A percentile compares a stretch with the other conserved stretches of the same genome.
Evolutionary conservation across 2,888 invertebrate genomes (phyloP).

Genomic region (Oscheius sp.): DNA sequence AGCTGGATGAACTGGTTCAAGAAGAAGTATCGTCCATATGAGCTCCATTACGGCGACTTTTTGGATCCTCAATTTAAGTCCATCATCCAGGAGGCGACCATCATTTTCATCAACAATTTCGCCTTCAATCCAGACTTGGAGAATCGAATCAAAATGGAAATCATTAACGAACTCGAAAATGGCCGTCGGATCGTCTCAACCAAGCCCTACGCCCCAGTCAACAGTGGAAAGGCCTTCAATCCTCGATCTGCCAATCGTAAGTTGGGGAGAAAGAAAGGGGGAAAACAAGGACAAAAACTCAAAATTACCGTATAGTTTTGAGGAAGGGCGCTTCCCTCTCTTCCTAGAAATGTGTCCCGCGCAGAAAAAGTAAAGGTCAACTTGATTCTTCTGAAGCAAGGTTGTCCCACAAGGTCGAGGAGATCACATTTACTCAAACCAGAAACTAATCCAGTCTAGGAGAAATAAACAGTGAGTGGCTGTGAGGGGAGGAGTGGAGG

Average conservation of each 20-base stretch:
- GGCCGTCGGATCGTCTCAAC: constrained; percentile 94
- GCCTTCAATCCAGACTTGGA: constrained; percentile 97
- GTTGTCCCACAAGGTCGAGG: too few relatives aligned
- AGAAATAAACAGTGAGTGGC: too few relatives aligned
- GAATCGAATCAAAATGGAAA: constrained; percentile 76
- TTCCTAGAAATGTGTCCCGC: too few relatives aligned
- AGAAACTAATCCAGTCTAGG: too few relatives aligned
- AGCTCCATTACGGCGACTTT: constrained; percentile 84
- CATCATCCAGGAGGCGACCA: constrained; percentile 80
- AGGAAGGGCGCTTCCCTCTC: too few relatives aligned
- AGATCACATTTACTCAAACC: too few relatives aligned
- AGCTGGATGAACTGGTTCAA: constrained; percentile 99
- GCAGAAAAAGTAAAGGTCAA: too few relatives aligned
- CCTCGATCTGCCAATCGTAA: neutral
- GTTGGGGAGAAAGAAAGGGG: too few relatives aligned
- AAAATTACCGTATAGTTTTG: too few relatives aligned
- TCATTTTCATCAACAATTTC: constrained; percentile 99
- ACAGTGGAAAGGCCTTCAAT: constrained; percentile 78
- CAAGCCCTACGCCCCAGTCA: constrained; percentile 97
- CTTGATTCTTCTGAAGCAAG: too few relatives aligned
- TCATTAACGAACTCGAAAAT: constrained; percentile 72
- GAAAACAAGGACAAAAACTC: too few relatives aligned
- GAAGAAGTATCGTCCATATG: constrained; percentile 80
- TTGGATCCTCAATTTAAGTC: constrained; percentile 89
- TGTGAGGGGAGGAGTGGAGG: too few relatives aligned